Evolutionary conservation across 1,140 invertebrate species (phyloP).

Genomic region (Atta cephalotes): DNA sequence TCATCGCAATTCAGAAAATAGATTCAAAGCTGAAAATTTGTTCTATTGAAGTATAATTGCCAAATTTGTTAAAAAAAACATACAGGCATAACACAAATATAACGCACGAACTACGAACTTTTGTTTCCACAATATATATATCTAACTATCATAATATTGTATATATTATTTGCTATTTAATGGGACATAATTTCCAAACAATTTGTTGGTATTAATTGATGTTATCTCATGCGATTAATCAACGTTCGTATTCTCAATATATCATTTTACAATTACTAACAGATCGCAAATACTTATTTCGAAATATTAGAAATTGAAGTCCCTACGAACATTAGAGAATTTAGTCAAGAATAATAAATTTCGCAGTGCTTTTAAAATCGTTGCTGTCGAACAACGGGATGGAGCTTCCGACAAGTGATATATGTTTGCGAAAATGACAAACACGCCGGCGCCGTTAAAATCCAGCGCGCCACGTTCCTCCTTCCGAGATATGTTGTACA

Average conservation of each 20-base stretch:
- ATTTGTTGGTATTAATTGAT: constrained; percentile 8
- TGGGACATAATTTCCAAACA: constrained; percentile 5
- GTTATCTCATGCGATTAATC: constrained; percentile 6
- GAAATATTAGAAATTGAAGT: constrained; percentile 26
- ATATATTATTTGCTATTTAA: not conserved
- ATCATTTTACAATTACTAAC: not conserved
- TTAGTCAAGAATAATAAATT: constrained; percentile 46
- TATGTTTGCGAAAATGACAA: constrained; percentile 63
- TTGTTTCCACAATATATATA: too few species aligned
- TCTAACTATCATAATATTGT: too few species aligned
- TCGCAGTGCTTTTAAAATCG: constrained; percentile 31
- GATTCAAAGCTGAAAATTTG: too few species aligned
- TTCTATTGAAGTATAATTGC: too few species aligned
- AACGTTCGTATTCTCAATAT: not conserved
- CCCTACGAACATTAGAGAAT: not conserved
- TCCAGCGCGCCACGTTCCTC: constrained; percentile 36
- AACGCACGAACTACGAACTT: too few species aligned
- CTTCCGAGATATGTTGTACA: constrained; percentile 55
- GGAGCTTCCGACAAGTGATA: constrained; percentile 58
- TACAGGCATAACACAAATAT: too few species aligned
- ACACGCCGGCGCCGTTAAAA: constrained; percentile 54
- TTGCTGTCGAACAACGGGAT: constrained; percentile 55
- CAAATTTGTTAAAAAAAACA: too few species aligned
- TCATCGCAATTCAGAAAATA: too few species aligned
- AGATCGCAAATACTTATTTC: constrained; percentile 24